Conservation (phyloP, 2,113 vertebrate genomes). For the human region DNA sequence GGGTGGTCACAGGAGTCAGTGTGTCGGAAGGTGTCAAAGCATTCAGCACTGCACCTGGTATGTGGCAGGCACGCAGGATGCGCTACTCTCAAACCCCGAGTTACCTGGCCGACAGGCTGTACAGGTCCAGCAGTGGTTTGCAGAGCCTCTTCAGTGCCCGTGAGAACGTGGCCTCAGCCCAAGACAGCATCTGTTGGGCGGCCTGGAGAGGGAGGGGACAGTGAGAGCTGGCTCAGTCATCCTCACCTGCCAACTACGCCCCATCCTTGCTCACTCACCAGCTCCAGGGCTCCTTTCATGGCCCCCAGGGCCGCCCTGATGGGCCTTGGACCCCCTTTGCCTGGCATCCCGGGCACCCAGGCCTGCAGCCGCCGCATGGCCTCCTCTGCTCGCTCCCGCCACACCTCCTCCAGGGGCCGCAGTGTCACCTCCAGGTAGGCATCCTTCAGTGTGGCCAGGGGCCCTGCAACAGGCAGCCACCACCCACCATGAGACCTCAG, state of each 20-base stretch:
- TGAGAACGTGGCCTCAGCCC: constrained; percentile 70
- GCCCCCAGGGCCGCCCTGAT: constrained; percentile 72
- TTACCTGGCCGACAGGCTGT: constrained; percentile 78
- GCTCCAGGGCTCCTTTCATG: constrained; percentile 80
- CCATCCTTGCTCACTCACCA: constrained; percentile 80
- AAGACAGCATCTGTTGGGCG: constrained; percentile 79
- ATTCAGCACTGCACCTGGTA: fast-evolving
- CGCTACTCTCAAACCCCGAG: fast-evolving
- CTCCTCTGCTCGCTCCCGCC: constrained; percentile 82
- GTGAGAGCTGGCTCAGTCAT: fast-evolving
- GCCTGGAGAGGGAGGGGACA: constrained; percentile 70
- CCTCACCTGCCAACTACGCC: fast-evolving
- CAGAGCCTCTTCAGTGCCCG: constrained; percentile 73
- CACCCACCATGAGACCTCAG: fast-evolving
- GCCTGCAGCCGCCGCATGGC: constrained; percentile 80
- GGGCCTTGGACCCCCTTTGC: constrained; percentile 83
- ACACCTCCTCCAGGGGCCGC: constrained; percentile 84
- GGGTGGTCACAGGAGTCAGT: fast-evolving
- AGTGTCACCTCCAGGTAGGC: constrained; percentile 90
- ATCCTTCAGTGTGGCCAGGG: constrained; percentile 88
- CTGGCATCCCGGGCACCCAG: constrained; percentile 83
- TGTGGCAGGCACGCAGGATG: fast-evolving
- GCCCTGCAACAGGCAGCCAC: constrained; percentile 81
- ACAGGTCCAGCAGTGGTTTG: constrained; percentile 73
- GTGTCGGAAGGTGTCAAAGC: fast-evolving